phyloP scores from a whole-genome alignment of 1,140 invertebrate species.

The Zaprionus ghesquierei region DNA sequence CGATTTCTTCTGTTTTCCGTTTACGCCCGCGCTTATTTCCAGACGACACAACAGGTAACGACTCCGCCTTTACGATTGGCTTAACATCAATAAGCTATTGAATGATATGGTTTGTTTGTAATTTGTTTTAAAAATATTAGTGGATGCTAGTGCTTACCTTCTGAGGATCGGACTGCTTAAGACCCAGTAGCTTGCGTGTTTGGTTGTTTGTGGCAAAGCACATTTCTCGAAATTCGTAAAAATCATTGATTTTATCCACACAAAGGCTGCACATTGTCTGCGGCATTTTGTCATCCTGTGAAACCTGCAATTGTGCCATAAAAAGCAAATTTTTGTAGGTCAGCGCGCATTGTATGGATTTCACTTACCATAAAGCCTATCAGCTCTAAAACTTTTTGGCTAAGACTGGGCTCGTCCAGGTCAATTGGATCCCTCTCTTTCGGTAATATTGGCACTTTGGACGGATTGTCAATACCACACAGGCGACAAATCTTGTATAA shows the following conservation, averaged over 20 bases:
- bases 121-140: not conserved
- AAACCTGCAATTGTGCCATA: slow-evolving; percentile 79
- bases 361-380: slow-evolving; percentile 65
- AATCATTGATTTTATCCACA: slow-evolving; percentile 86
- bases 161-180: slow-evolving; percentile 60
- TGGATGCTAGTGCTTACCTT: slow-evolving; percentile 34
- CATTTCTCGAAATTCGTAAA: slow-evolving; percentile 85
- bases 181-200: slow-evolving; percentile 83
- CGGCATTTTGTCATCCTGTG: slow-evolving; percentile 85
- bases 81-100: slow-evolving; percentile 40
- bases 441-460: slow-evolving; percentile 62
- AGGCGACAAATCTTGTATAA: slow-evolving; percentile 80
- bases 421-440: slow-evolving; percentile 46
- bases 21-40: slow-evolving; percentile 47
- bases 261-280: slow-evolving; percentile 85
- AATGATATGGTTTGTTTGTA: not conserved
- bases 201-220: slow-evolving; percentile 84
- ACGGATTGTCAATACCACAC: slow-evolving; percentile 80
- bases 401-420: slow-evolving; percentile 67
- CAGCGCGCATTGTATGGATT: not conserved
- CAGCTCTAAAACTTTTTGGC: slow-evolving; percentile 67
- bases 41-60: not conserved
- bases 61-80: slow-evolving; percentile 51
- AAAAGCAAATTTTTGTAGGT: not conserved
- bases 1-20: slow-evolving; percentile 44